phyloP scores from a whole-genome alignment of 2,888 invertebrate genomes.

The Dasysyrphus tricinctus region DNA sequence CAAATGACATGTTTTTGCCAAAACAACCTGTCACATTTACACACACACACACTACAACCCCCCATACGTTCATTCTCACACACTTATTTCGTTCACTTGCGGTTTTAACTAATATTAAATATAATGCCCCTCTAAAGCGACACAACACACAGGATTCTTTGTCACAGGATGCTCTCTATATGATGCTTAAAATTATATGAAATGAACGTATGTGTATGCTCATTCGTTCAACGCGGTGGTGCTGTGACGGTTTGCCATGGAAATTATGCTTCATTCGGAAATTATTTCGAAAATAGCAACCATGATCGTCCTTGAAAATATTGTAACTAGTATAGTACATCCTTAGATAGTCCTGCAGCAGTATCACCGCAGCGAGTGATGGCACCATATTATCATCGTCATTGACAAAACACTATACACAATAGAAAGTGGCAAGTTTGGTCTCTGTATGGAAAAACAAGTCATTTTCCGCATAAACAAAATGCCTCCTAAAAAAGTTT shows the following conservation, averaged over 20 bases:
- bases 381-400: not conserved
- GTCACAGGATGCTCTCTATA: conserved; percentile 19
- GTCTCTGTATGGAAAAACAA: conserved; percentile 29
- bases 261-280: conserved; percentile 50
- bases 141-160: not conserved
- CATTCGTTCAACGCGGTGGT: not conserved
- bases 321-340: not conserved
- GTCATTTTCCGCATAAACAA: conserved; percentile 66
- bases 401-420: conserved; percentile 20
- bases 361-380: not conserved
- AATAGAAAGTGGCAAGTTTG: conserved; percentile 14
- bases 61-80: not conserved
- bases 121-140: not conserved
- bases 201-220: not conserved
- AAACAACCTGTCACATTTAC: conserved; percentile 33
- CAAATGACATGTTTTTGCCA: conserved; percentile 41
- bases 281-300: conserved; percentile 59
- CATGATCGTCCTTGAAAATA: conserved; percentile 38
- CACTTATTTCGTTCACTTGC: conserved; percentile 19
- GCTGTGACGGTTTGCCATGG: conserved; percentile 22
- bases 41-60: not conserved
- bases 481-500: conserved; percentile 42
- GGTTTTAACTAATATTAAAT: conserved; percentile 11
- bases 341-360: conserved; percentile 11
- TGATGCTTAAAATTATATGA: conserved; percentile 24